Conservation (phyloP, 2,888 invertebrate species). For the Andrena marginata region DNA sequence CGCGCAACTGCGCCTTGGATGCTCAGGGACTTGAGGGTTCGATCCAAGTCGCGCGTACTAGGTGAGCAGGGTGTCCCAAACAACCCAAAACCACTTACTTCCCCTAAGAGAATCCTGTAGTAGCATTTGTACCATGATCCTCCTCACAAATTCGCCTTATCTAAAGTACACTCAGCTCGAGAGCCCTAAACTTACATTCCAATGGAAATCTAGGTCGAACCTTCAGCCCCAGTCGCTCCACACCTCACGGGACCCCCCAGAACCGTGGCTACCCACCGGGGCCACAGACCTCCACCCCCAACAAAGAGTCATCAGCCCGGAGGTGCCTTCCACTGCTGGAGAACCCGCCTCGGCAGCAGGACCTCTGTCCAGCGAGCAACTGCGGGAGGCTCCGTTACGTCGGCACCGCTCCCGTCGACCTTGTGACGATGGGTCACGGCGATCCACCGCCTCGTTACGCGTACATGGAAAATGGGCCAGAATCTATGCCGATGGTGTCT, state of each 20-base stretch:
- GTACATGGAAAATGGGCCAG: slow-evolving; percentile 77
- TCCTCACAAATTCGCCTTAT: background rate
- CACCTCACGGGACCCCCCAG: slow-evolving; percentile 73
- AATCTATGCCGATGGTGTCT: slow-evolving; percentile 80
- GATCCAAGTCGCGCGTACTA: background rate
- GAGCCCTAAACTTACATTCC: background rate
- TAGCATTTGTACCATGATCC: too few species aligned
- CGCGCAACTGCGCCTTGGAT: background rate
- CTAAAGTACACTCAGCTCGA: background rate
- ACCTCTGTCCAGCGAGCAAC: slow-evolving; percentile 77
- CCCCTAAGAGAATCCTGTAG: too few species aligned
- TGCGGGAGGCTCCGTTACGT: slow-evolving; percentile 80
- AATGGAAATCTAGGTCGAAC: slow-evolving; percentile 59
- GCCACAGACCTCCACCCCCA: slow-evolving; percentile 82
- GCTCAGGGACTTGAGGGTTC: background rate
- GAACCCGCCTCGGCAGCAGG: slow-evolving; percentile 73
- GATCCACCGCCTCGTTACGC: slow-evolving; percentile 78
- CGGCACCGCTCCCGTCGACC: slow-evolving; percentile 75
- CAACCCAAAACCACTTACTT: too few species aligned
- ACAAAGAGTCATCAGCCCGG: slow-evolving; percentile 82
- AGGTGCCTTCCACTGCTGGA: slow-evolving; percentile 81
- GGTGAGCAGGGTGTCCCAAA: background rate
- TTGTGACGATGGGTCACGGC: slow-evolving; percentile 68
- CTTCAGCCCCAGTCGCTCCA: slow-evolving; percentile 69
- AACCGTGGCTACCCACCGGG: slow-evolving; percentile 76